A percentile compares a stretch with the other conserved stretches of the same genome.
These are phyloP conservation scores for Rallus crepitans DNA, from an alignment of 2,797 vertebrate species.

Conservation along the genomic window DNA sequence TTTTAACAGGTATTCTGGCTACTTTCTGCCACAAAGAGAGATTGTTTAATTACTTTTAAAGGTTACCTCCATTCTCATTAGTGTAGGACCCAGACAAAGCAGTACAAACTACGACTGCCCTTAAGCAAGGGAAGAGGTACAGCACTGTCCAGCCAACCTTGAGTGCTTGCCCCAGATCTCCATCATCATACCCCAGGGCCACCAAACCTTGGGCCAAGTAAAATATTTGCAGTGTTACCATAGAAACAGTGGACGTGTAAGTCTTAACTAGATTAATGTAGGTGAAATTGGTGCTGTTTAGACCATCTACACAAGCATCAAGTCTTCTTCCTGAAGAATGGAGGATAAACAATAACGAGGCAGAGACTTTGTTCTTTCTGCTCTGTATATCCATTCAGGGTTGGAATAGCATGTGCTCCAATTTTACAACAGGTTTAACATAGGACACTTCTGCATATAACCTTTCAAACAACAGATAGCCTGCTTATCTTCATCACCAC, in stretches of 20 bases:
- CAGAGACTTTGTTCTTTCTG: not conserved
- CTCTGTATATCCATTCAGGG: not conserved
- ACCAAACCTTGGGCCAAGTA: not conserved
- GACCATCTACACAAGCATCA: not conserved
- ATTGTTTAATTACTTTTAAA: not conserved
- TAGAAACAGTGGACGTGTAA: not conserved
- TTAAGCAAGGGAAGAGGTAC: not conserved
- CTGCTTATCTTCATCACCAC: not conserved
- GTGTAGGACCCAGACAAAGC: not conserved
- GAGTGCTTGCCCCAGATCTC: not conserved
- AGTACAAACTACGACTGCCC: not conserved
- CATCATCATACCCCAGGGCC: not conserved
- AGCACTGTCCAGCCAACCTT: not conserved
- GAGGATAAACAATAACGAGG: not conserved
- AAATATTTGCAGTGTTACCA: not conserved
- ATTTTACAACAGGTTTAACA: not conserved
- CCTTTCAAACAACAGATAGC: not conserved
- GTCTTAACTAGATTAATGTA: not conserved
- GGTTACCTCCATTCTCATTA: not conserved
- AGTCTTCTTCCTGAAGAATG: not conserved
- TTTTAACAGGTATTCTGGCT: not conserved
- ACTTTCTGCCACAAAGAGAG: not conserved
- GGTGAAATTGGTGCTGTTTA: not conserved
- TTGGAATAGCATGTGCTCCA: not conserved
- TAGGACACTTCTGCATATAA: not conserved